phyloP scores from a whole-genome alignment of 2,888 invertebrate genomes.

The Caenorhabditis doughertyi region DNA sequence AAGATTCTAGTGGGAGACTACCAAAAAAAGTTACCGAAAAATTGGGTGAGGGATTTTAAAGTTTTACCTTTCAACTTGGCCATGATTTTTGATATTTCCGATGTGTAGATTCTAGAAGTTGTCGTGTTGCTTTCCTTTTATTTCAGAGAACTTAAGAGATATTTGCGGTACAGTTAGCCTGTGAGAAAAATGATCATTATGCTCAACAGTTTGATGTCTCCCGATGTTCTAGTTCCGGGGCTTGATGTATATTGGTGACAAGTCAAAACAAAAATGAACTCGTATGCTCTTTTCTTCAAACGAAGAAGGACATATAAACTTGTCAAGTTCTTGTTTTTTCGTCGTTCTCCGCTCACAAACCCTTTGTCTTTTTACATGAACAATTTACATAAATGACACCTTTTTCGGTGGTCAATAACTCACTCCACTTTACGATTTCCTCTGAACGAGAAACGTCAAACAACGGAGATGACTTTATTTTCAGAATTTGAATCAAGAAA shows the following conservation, averaged over 20 bases:
- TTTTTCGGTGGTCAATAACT: neutral
- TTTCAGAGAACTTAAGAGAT: neutral
- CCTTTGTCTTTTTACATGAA: conserved; percentile 20
- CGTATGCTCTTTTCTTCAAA: conserved; percentile 3
- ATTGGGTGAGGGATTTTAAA: neutral
- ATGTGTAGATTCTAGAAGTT: neutral
- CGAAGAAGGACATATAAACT: neutral
- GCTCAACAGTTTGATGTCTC: too few species aligned
- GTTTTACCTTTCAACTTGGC: neutral
- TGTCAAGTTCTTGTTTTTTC: conserved; percentile 12
- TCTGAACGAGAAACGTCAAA: conserved; percentile 37
- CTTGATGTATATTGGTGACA: too few species aligned
- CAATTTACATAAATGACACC: conserved; percentile 33
- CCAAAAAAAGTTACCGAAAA: neutral
- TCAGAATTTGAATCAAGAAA: neutral
- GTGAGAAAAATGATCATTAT: too few species aligned
- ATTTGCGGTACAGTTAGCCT: neutral
- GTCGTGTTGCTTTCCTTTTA: neutral
- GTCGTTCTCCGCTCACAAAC: neutral
- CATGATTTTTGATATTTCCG: neutral
- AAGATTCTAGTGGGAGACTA: neutral
- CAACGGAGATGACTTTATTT: conserved; percentile 58
- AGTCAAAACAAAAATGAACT: conserved; percentile 5
- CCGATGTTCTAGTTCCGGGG: too few species aligned
- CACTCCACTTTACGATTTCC: conserved; percentile 21